phyloP scores from a whole-genome alignment of 2,797 vertebrate species.

The Melopsittacus undulatus region DNA sequence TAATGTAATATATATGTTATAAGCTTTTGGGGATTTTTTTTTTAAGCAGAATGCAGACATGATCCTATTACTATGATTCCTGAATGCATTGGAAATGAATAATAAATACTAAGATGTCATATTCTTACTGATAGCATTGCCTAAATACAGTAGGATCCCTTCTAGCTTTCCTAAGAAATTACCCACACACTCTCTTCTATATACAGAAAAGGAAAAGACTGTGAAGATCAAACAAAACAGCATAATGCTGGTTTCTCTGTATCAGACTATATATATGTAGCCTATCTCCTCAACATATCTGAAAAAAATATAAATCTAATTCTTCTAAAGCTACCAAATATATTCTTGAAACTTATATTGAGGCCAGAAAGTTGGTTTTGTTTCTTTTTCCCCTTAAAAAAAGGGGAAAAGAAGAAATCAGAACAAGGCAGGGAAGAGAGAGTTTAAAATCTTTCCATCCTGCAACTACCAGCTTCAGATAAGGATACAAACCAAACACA shows the following conservation, averaged over 20 bases:
- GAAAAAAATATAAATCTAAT: background rate
- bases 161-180: background rate
- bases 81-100: background rate
- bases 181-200: background rate
- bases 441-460: background rate
- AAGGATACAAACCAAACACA: background rate
- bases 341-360: background rate
- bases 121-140: background rate
- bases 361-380: background rate
- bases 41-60: background rate
- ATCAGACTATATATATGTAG: background rate
- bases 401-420: background rate
- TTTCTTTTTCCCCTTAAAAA: background rate
- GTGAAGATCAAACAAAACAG: background rate
- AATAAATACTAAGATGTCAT: background rate
- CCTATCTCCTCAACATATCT: background rate
- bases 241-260: background rate
- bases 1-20: background rate
- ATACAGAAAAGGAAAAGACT: background rate
- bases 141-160: background rate
- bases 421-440: background rate
- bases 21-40: background rate
- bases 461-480: background rate
- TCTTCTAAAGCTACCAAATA: background rate
- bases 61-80: background rate